Base-by-base conservation (phyloP, 64 coral and sea anemone genomes). In the Dendronephthya gigantea region DNA sequence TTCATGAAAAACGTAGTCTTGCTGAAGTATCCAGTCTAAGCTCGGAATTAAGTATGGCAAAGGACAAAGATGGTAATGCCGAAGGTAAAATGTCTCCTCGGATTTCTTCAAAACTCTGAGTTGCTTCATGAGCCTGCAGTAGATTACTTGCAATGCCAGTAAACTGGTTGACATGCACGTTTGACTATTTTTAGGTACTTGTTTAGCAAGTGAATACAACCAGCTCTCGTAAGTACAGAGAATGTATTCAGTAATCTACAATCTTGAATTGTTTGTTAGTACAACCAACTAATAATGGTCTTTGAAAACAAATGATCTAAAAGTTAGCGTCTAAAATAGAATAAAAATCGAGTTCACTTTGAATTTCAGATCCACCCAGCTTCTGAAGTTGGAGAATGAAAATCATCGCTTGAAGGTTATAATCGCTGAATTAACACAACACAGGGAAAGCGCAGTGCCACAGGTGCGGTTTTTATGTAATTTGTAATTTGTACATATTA, bases 181-280 rank as follows among this genome's bases (percentile, higher is more conserved):
- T 58, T 58, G 51, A 58, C 3, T 16, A 58, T 58, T 58, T 58
- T 58, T 40, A 19, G 59, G 83, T 17, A 86, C 83, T 13, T 93
- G 88, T 32, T 85, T 96, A 35, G 94, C 94, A 13, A 96, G 91
- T 40, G 94, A 96, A 87, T 96, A 87, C 39, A 92, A 90, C 40
- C 90, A 96, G 66, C 88, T 90, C 9, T 93, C 86, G 94, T 96
- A 89, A 86, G 83, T 16, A 45, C 4, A 58, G 51, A 16, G 7
- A 9, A 9, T 50, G 48, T 50, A 50, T 58, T 3, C 14, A 58
- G 51, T 19, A n/a, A 16, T 58, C 22, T 58, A 16, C 15, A n/a
- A 2, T n/a, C 14, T 16, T 58, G 23, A 58, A n/a, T n/a, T n/a
- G n/a, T n/a, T n/a, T n/a, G n/a, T n/a, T n/a, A n/a, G n/a, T n/a